Base-by-base conservation (phyloP, 2,797 vertebrate species). In the Tangara arthus region DNA sequence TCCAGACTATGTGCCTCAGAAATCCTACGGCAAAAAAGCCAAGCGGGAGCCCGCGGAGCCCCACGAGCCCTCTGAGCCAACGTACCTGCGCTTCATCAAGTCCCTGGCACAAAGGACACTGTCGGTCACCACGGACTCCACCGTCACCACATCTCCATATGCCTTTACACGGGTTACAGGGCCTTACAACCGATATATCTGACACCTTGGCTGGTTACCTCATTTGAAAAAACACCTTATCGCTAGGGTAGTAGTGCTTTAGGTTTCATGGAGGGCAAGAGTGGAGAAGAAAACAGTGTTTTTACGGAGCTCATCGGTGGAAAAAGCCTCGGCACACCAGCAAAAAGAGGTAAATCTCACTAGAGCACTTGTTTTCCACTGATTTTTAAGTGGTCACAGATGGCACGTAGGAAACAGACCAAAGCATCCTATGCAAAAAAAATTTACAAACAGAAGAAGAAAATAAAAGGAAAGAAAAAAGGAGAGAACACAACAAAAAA, bases 131-230 rank as follows among this genome's bases (percentile, higher is more conserved):
- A 99, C 99, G 44, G 98, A 99, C 98, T 98, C 99, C 89, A 99
- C 98, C 26, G 98, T 99, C 84, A 99, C 97, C 93, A 99, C 99
- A 93, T 97, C 99, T 96, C 99, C 99, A 55, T 99, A 99, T 93
- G 99, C 99, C 98, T 99, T 99, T 96, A 99, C 99, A 80, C 99
- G 99, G 98, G 99, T 99, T 97, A 99, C 99, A 55, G 99, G 99
- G 97, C 99, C 99, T 98, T 99, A 99, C 98, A 99, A 98, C 98
- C 97, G 98, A 92, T 99, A 99, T 93, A 97, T 98, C 75, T 99
- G 98, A 98, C 78, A 69, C 90, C 82, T 90, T 66, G 73, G 95
- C 82, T 90, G 93, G 95, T 97, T 97, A 98, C 98, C 98, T 98
- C 98, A 97, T 94, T 22, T 55, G 77, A 75, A 96, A 90, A 93